Conservation (phyloP, 2,888 invertebrate genomes). For the Deilephila porcellus region DNA sequence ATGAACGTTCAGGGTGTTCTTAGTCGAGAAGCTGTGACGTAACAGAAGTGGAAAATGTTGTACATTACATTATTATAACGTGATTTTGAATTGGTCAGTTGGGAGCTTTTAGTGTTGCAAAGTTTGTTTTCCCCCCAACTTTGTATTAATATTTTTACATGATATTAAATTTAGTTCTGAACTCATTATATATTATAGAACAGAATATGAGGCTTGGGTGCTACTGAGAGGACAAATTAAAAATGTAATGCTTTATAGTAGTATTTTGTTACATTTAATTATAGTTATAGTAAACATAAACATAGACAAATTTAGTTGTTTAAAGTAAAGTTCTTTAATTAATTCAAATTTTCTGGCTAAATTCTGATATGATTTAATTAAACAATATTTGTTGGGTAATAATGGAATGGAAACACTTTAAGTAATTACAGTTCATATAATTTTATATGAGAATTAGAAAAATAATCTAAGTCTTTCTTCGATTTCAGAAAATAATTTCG, state of each 20-base stretch:
- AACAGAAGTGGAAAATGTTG: slow-evolving; percentile 56
- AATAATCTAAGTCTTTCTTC: not conserved
- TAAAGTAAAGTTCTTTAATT: too few relatives aligned
- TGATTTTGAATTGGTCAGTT: slow-evolving; percentile 41
- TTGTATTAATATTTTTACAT: slow-evolving; percentile 12
- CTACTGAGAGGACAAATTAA: not conserved
- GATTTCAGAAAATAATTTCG: slow-evolving; percentile 90
- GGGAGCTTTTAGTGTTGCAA: slow-evolving; percentile 27
- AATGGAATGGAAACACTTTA: too few relatives aligned
- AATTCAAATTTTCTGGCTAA: too few relatives aligned
- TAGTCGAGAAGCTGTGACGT: slow-evolving; percentile 50
- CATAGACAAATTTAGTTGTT: too few relatives aligned
- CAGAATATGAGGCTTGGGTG: not conserved
- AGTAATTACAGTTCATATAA: too few relatives aligned
- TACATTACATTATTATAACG: slow-evolving; percentile 50
- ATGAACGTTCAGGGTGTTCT: slow-evolving; percentile 71
- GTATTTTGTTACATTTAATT: not conserved
- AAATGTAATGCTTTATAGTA: not conserved
- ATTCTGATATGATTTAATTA: too few relatives aligned
- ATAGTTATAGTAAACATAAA: too few relatives aligned
- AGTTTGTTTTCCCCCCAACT: slow-evolving; percentile 35
- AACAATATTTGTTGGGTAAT: too few relatives aligned
- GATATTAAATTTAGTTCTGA: not conserved
- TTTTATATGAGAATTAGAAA: not conserved
- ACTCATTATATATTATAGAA: not conserved